A percentile compares a stretch with the other conserved stretches of the same genome.
These are phyloP conservation scores for Tinea semifulvella DNA, from an alignment of 2,888 invertebrate genomes.

Conservation along the genomic window DNA sequence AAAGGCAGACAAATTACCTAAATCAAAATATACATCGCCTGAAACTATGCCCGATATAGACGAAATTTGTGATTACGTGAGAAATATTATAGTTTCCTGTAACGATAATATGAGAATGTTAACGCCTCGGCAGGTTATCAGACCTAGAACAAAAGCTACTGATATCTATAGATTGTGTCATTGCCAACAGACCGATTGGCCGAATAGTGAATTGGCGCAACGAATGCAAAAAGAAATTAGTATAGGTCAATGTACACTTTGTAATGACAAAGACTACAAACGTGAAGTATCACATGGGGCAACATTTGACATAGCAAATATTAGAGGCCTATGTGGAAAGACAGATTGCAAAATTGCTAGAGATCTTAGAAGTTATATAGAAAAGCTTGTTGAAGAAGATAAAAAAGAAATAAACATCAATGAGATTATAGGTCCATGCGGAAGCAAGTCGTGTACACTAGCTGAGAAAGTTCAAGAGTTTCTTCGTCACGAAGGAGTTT, in stretches of 20 bases:
- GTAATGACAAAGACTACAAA: slow-evolving; percentile 33
- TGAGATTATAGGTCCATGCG: slow-evolving; percentile 51
- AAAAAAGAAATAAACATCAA: slow-evolving; percentile 38
- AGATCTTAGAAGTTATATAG: slow-evolving; percentile 47
- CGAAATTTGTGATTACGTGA: slow-evolving; percentile 48
- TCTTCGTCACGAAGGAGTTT: slow-evolving; percentile 43
- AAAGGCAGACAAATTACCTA: slow-evolving; percentile 49
- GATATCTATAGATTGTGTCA: slow-evolving; percentile 54
- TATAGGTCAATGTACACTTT: slow-evolving; percentile 43
- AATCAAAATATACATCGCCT: slow-evolving; percentile 42
- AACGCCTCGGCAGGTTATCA: slow-evolving; percentile 47
- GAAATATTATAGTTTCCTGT: slow-evolving; percentile 51
- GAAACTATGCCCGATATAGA: slow-evolving; percentile 50
- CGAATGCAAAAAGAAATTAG: slow-evolving; percentile 41
- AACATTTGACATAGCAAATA: slow-evolving; percentile 48
- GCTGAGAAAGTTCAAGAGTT: slow-evolving; percentile 48
- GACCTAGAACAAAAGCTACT: slow-evolving; percentile 48
- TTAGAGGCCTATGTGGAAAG: slow-evolving; percentile 54
- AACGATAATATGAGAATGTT: slow-evolving; percentile 60
- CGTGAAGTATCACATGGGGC: slow-evolving; percentile 23
- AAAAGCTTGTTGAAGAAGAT: slow-evolving; percentile 49
- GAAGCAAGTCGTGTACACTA: slow-evolving; percentile 47
- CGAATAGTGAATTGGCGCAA: slow-evolving; percentile 40
- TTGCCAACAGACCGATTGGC: slow-evolving; percentile 50
- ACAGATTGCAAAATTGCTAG: slow-evolving; percentile 54